phyloP scores from a whole-genome alignment of 2,113 vertebrate genomes.

The Pachycephala philippinensis region DNA sequence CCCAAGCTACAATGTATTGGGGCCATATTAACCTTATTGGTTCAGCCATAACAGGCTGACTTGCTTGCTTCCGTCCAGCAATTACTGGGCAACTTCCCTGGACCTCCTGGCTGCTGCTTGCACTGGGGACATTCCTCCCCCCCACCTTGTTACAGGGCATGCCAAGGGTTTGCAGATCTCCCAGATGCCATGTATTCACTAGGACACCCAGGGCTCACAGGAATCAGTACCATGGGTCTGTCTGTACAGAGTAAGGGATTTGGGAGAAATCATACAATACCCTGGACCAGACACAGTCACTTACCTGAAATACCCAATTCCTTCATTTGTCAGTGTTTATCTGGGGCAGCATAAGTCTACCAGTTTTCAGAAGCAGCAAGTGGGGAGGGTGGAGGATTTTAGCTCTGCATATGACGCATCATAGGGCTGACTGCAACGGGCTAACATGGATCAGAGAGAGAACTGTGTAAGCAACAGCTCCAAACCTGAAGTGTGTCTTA shows the following conservation, averaged over 20 bases:
- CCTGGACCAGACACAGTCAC: not conserved
- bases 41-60: not conserved
- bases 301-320: not conserved
- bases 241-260: not conserved
- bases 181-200: not conserved
- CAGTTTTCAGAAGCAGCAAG: not conserved
- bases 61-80: not conserved
- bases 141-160: not conserved
- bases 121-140: not conserved
- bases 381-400: not conserved
- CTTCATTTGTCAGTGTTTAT: not conserved
- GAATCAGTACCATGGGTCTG: not conserved
- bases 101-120: not conserved
- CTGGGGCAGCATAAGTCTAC: not conserved
- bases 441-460: not conserved
- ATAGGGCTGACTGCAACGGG: slow-evolving; percentile 9
- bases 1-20: not conserved
- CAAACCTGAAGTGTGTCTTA: slow-evolving; percentile 4
- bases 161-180: not conserved
- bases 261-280: not conserved
- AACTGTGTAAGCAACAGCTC: slow-evolving; percentile 23
- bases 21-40: not conserved
- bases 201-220: not conserved
- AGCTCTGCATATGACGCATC: not conserved
- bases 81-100: not conserved